Percentiles rank a stretch among this genome's conserved stretches.
phyloP scores from a whole-genome alignment of 2,888 invertebrate species.

The Pherbina coryleti region DNA sequence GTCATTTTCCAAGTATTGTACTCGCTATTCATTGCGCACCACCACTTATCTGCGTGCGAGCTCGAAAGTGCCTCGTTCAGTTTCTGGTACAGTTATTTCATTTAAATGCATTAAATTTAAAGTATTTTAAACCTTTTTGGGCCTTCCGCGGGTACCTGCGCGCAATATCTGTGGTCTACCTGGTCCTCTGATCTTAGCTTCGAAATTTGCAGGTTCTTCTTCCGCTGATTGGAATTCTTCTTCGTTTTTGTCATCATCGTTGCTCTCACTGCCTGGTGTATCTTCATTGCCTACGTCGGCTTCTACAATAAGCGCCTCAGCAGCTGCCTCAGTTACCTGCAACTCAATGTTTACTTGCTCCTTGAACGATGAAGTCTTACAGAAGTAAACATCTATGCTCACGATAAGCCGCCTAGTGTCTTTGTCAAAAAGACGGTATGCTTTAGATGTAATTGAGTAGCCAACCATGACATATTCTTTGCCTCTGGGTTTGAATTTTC shows the following conservation, averaged over 20 bases:
- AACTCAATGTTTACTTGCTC: not conserved
- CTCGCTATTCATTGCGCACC: slow-evolving; percentile 19
- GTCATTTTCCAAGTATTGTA: slow-evolving; percentile 33
- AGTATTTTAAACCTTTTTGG: slow-evolving; percentile 13
- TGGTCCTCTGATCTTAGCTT: too few relatives aligned
- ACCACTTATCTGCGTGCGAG: slow-evolving; percentile 21
- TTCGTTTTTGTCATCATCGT: not conserved
- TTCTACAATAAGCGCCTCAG: too few relatives aligned
- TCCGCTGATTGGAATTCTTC: not conserved
- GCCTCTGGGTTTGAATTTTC: not conserved
- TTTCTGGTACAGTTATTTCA: slow-evolving; percentile 1
- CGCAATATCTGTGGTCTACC: not conserved
- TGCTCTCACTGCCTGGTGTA: too few relatives aligned
- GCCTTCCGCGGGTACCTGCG: slow-evolving; percentile 34
- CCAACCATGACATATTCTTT: not conserved
- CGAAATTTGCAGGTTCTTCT: not conserved
- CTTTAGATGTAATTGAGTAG: not conserved
- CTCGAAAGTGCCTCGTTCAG: slow-evolving; percentile 13
- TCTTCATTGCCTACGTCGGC: too few relatives aligned
- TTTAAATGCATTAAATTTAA: slow-evolving; percentile 14
- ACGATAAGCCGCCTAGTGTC: not conserved
- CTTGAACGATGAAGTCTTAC: not conserved
- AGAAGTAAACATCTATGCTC: not conserved
- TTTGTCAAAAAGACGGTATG: slow-evolving; percentile 5
- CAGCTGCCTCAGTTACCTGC: not conserved